Conservation (phyloP, 2,113 vertebrate genomes). For the Nannospalax galili region DNA sequence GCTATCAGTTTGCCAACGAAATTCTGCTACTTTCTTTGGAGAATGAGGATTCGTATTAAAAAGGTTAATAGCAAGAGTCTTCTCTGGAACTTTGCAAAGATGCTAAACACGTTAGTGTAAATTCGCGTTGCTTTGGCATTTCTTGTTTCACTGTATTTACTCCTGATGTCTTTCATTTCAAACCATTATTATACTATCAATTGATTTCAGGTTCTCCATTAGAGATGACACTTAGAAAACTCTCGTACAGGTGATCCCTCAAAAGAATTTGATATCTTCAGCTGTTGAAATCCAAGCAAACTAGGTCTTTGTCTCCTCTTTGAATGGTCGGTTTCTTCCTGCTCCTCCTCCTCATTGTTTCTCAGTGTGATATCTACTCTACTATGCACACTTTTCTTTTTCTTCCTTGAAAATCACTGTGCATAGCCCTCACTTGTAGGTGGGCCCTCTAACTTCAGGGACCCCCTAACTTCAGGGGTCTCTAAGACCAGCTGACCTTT, state of each 20-base stretch:
- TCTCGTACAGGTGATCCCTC: neutral
- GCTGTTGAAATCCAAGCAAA: neutral
- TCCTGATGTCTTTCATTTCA: slow-evolving; percentile 5
- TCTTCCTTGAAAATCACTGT: neutral
- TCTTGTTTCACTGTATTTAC: slow-evolving; percentile 19
- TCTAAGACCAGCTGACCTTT: neutral
- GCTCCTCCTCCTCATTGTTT: neutral
- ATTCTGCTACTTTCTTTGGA: neutral
- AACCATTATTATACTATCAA: neutral
- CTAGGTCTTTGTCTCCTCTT: neutral
- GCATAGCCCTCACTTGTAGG: neutral
- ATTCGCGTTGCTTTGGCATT: neutral
- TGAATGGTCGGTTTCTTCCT: rapidly evolving
- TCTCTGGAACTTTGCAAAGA: neutral
- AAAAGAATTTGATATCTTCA: neutral
- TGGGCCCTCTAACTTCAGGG: neutral
- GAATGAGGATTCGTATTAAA: neutral
- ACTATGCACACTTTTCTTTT: neutral
- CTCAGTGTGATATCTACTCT: rapidly evolving
- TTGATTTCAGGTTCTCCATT: slow-evolving; percentile 6
- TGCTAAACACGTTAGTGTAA: neutral
- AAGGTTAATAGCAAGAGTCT: neutral
- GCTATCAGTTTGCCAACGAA: neutral
- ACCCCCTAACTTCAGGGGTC: neutral
- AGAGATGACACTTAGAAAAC: neutral